Conservation (phyloP, 1,140 invertebrate species). For the Papilio polytes region DNA sequence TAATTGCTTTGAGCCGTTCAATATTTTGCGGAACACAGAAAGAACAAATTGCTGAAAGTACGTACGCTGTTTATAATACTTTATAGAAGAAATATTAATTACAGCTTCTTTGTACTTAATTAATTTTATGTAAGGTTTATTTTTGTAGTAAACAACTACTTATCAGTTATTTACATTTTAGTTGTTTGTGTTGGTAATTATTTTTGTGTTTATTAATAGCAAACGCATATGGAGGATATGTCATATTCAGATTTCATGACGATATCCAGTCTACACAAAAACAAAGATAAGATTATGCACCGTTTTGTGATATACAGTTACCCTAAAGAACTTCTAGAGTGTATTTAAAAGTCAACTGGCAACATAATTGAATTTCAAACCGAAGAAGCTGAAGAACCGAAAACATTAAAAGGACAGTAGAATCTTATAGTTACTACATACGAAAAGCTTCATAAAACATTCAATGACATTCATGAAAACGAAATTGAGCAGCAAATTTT, state of each 20-base stretch:
- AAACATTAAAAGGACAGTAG: background rate
- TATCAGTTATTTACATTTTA: too few species aligned
- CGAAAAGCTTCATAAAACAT: constrained; percentile 2
- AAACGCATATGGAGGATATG: too few species aligned
- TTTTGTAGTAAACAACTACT: background rate
- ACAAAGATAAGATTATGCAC: too few species aligned
- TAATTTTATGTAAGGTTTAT: background rate
- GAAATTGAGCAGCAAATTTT: background rate
- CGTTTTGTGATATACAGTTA: too few species aligned
- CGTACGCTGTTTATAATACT: constrained; percentile 38
- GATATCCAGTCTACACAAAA: too few species aligned
- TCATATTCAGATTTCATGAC: too few species aligned
- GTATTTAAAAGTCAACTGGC: too few species aligned
- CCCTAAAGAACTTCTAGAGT: too few species aligned
- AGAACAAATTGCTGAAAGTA: constrained; percentile 29
- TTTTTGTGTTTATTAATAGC: too few species aligned
- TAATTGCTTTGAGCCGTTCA: constrained; percentile 67
- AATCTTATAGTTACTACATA: background rate
- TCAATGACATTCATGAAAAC: background rate
- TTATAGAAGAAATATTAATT: background rate
- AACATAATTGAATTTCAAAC: too few species aligned
- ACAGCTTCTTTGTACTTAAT: background rate
- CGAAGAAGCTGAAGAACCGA: too few species aligned
- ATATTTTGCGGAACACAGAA: constrained; percentile 41
- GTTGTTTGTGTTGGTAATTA: too few species aligned